A percentile compares a stretch with the other conserved stretches of the same genome.
phyloP scores from a whole-genome alignment of 2,797 vertebrate genomes.

The Lepilemur septentrionalis region DNA sequence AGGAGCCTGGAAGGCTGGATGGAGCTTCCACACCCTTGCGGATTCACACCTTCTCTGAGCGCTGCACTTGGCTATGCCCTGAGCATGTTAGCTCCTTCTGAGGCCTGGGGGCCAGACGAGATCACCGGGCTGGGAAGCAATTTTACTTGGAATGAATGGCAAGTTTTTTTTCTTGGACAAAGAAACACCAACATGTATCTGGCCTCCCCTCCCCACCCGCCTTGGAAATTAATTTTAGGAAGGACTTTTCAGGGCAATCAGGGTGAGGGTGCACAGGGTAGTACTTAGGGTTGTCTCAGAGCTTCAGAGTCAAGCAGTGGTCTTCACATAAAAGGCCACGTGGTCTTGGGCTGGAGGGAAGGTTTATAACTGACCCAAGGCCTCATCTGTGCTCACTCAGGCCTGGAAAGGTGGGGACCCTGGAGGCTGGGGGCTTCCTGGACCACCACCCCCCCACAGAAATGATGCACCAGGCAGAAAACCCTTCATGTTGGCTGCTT shows the following conservation, averaged over 20 bases:
- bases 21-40: neutral
- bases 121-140: constrained; percentile 55
- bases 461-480: neutral
- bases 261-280: neutral
- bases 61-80: neutral
- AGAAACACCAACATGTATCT: neutral
- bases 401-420: neutral
- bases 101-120: constrained; percentile 28
- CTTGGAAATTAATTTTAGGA: neutral
- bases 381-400: neutral
- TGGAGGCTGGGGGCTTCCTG: neutral
- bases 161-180: neutral
- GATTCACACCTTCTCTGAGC: neutral
- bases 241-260: neutral
- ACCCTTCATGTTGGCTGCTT: neutral
- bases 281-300: neutral
- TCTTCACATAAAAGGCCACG: neutral
- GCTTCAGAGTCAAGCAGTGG: neutral
- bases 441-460: neutral
- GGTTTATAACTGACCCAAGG: neutral
- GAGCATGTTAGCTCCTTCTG: neutral
- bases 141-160: constrained; percentile 1
- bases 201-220: neutral
- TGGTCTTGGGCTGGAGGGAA: neutral
- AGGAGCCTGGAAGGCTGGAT: neutral